A percentile compares a stretch with the other conserved stretches of the same genome.
These are phyloP conservation scores for Drosophila kambysellisi DNA, from an alignment of 2,888 invertebrate genomes.

Conservation along the genomic window DNA sequence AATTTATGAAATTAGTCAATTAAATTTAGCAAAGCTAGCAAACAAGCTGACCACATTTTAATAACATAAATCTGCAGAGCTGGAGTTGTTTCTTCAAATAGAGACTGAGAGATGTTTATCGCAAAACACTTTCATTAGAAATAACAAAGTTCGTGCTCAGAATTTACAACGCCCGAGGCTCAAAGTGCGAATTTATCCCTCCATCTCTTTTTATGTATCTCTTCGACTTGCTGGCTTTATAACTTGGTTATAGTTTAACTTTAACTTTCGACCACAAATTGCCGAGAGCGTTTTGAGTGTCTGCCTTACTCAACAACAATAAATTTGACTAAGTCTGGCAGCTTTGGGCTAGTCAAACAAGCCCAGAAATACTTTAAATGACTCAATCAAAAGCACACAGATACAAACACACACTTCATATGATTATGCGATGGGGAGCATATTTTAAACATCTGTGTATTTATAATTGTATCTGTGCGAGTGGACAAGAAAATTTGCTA, in stretches of 20 bases:
- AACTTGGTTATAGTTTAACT: conserved; percentile 31
- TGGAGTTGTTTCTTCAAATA: background rate
- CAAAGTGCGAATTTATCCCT: conserved; percentile 5
- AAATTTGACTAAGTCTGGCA: conserved; percentile 20
- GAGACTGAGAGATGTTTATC: conserved; percentile 29
- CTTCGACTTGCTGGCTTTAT: conserved; percentile 6
- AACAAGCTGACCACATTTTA: background rate
- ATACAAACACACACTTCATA: background rate
- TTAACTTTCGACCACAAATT: conserved; percentile 17
- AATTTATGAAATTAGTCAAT: background rate
- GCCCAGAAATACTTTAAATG: conserved; percentile 27
- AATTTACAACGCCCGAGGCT: conserved; percentile 17
- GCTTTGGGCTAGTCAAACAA: conserved; percentile 29
- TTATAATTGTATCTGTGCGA: conserved; percentile 33
- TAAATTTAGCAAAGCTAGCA: conserved; percentile 1
- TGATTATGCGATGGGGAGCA: conserved; percentile 42
- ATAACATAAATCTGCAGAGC: conserved; percentile 3
- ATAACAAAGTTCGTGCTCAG: conserved; percentile 27
- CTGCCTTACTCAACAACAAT: conserved; percentile 26
- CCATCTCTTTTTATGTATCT: conserved; percentile 3
- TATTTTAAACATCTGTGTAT: conserved; percentile 37
- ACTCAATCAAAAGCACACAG: conserved; percentile 43
- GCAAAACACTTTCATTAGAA: conserved; percentile 57
- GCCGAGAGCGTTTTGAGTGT: conserved; percentile 24
- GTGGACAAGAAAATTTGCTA: background rate